Percentiles rank a stretch among this genome's conserved stretches.
Conservation (phyloP, 2,797 vertebrate genomes). For the Xiphorhynchus erythropygius region DNA sequence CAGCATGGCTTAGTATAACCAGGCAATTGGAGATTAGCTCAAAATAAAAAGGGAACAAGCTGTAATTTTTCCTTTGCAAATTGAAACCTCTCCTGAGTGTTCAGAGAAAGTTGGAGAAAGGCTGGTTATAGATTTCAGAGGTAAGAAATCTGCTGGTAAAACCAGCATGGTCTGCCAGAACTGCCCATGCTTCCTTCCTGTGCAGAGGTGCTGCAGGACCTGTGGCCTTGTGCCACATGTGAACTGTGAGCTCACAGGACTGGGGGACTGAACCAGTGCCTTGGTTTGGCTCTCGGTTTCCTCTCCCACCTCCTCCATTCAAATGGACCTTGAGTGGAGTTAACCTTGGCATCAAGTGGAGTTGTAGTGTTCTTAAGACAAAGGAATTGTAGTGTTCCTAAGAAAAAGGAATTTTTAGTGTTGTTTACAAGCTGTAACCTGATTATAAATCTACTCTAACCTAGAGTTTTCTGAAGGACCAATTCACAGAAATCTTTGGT, state of each 20-base stretch:
- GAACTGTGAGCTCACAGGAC: fast-evolving
- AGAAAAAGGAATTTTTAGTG: background rate
- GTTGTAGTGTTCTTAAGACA: fast-evolving
- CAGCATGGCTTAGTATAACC: background rate
- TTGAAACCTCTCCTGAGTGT: background rate
- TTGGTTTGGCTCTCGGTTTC: background rate
- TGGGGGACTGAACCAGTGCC: fast-evolving
- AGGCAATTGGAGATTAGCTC: background rate
- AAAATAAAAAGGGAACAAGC: background rate
- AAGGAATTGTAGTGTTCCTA: fast-evolving
- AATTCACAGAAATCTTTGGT: background rate
- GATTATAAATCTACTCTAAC: background rate
- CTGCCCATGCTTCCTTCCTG: fast-evolving
- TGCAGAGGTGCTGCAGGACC: background rate
- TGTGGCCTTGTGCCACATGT: fast-evolving
- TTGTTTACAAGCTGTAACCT: background rate
- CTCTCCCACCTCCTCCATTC: background rate
- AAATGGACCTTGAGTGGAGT: background rate
- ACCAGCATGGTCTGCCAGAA: fast-evolving
- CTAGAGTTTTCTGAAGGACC: background rate
- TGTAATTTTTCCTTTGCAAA: background rate
- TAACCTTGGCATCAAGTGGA: background rate
- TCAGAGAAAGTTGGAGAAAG: background rate
- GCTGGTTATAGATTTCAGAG: background rate
- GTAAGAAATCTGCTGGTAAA: background rate